Conservation (phyloP, 2,888 invertebrate species). For the Drosophila prostipennis region DNA sequence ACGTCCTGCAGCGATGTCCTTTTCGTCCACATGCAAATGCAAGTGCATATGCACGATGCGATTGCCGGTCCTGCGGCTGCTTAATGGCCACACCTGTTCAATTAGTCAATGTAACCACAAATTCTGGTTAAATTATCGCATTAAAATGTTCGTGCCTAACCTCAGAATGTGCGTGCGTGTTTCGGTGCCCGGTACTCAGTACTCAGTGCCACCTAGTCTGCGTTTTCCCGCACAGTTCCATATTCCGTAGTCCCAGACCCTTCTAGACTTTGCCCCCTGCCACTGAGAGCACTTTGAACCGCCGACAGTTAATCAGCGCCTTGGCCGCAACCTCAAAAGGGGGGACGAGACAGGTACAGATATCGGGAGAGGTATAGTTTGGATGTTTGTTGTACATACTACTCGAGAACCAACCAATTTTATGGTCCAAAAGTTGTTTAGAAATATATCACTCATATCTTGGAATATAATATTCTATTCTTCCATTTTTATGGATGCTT, state of each 20-base stretch:
- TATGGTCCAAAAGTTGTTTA: background rate
- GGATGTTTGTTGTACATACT: background rate
- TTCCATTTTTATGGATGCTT: too few species aligned
- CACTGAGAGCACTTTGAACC: constrained; percentile 65
- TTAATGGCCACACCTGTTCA: constrained; percentile 83
- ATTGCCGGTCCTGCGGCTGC: constrained; percentile 75
- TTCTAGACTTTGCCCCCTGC: constrained; percentile 5
- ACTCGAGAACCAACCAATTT: background rate
- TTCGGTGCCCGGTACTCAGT: background rate
- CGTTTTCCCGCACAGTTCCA: constrained; percentile 39
- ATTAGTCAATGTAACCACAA: constrained; percentile 84
- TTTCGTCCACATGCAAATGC: constrained; percentile 40
- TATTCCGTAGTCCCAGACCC: constrained; percentile 4
- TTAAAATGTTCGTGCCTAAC: constrained; percentile 83
- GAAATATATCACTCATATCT: background rate
- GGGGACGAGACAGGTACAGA: background rate
- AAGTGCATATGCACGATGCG: constrained; percentile 32
- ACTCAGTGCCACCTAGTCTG: constrained; percentile 29
- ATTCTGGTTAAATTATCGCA: constrained; percentile 84
- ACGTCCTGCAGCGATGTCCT: constrained; percentile 42
- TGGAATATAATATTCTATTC: too few species aligned
- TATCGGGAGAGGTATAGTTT: background rate
- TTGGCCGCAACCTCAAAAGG: constrained; percentile 50
- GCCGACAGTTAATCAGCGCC: constrained; percentile 77
- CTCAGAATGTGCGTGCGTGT: constrained; percentile 76